Conservation (phyloP, 2,888 invertebrate species). For the Chirona hameri region DNA sequence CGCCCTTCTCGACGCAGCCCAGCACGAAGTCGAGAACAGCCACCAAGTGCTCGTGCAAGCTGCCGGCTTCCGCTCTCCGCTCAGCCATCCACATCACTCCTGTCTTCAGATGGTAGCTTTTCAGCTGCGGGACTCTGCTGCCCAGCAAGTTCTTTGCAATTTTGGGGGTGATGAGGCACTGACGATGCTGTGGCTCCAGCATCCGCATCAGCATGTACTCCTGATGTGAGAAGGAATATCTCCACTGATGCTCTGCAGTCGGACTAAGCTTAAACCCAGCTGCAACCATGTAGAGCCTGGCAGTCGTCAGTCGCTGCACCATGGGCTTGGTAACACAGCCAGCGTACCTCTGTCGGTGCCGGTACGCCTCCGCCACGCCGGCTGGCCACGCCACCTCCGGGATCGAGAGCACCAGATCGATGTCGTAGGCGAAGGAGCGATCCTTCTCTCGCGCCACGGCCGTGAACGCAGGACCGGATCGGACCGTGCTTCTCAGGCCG, state of each 20-base stretch:
- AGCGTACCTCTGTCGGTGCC: neutral
- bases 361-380: neutral
- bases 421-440: neutral
- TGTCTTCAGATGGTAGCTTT: neutral
- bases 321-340: neutral
- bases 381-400: neutral
- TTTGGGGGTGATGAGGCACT: neutral
- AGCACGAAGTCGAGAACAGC: neutral
- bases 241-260: neutral
- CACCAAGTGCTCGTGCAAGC: neutral
- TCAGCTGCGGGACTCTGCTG: neutral
- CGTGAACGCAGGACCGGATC: neutral
- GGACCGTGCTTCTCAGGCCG: neutral
- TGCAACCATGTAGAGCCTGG: neutral
- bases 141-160: neutral
- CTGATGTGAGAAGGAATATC: neutral
- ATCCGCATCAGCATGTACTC: neutral
- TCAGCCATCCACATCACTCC: neutral
- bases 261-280: neutral
- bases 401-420: neutral
- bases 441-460: neutral
- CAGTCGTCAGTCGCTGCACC: neutral
- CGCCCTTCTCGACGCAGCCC: neutral
- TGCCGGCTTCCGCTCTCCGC: too few species aligned
- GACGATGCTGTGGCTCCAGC: neutral